These are phyloP conservation scores for Agrilus planipennis DNA, from an alignment of 1,140 invertebrate species.

Conservation along the genomic window DNA sequence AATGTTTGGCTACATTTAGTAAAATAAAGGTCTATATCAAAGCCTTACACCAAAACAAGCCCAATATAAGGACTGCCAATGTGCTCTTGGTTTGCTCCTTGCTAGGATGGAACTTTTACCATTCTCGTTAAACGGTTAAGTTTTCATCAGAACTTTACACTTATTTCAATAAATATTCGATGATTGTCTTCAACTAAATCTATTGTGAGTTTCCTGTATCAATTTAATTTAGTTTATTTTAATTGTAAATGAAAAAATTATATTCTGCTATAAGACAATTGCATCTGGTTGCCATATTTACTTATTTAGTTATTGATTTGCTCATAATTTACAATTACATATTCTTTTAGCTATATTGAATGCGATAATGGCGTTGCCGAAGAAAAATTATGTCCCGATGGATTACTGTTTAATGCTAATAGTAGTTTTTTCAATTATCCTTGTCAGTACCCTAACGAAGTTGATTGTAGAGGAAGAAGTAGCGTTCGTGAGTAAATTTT, in stretches of 20 bases:
- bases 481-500: conserved; percentile 51
- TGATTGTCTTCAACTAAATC: conserved; percentile 1
- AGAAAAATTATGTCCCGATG: conserved; percentile 72
- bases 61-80: too few species aligned
- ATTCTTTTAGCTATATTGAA: conserved; percentile 40
- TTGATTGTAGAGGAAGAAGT: conserved; percentile 58
- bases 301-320: not conserved
- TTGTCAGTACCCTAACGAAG: conserved; percentile 73
- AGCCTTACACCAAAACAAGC: too few species aligned
- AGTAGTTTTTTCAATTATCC: conserved; percentile 57
- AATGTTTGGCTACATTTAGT: not conserved
- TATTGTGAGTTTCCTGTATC: too few species aligned
- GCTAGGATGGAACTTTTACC: too few species aligned
- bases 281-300: not conserved
- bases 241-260: too few species aligned
- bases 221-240: too few species aligned
- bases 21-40: too few species aligned
- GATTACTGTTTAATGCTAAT: conserved; percentile 68
- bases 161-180: conserved; percentile 2
- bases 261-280: not conserved
- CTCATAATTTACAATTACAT: not conserved
- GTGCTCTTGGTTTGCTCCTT: too few species aligned
- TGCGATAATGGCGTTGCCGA: conserved; percentile 60
- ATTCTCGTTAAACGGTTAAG: too few species aligned
- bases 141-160: too few species aligned